Percentiles rank a stretch among this genome's conserved stretches.
Evolutionary conservation across 1,140 invertebrate species (phyloP).

Genomic region (Drosophila guanche): DNA sequence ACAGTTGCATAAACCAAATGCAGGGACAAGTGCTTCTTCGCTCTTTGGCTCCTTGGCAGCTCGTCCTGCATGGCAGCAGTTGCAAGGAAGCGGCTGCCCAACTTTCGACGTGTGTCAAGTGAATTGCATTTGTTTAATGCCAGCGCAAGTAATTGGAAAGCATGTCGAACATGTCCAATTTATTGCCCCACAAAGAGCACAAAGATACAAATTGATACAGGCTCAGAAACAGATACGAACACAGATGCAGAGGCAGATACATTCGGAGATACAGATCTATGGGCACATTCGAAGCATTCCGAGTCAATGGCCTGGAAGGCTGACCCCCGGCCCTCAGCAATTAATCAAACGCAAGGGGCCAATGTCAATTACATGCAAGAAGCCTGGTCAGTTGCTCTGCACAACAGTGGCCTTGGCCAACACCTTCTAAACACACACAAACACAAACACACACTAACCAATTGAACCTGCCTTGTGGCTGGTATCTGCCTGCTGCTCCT

Average conservation of each 20-base stretch:
- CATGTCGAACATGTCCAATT: constrained; percentile 55
- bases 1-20: constrained; percentile 69
- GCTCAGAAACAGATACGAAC: constrained; percentile 35
- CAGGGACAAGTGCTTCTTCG: constrained; percentile 51
- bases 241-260: constrained; percentile 11
- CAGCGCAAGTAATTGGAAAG: constrained; percentile 68
- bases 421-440: constrained; percentile 16
- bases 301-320: constrained; percentile 69
- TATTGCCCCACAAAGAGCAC: constrained; percentile 55
- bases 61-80: constrained; percentile 16
- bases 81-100: constrained; percentile 19
- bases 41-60: constrained; percentile 20
- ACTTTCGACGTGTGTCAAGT: constrained; percentile 38
- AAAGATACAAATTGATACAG: constrained; percentile 51
- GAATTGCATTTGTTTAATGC: constrained; percentile 65
- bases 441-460: background rate
- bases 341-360: constrained; percentile 72
- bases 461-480: no score
- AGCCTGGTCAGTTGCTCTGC: constrained; percentile 4
- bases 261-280: constrained; percentile 23
- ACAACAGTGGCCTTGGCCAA: constrained; percentile 38
- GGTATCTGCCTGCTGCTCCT: no score
- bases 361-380: constrained; percentile 60
- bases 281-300: constrained; percentile 66
- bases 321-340: constrained; percentile 58